These are phyloP conservation scores for Prolemur simus DNA, from an alignment of 2,113 vertebrate genomes.

Conservation along the genomic window DNA sequence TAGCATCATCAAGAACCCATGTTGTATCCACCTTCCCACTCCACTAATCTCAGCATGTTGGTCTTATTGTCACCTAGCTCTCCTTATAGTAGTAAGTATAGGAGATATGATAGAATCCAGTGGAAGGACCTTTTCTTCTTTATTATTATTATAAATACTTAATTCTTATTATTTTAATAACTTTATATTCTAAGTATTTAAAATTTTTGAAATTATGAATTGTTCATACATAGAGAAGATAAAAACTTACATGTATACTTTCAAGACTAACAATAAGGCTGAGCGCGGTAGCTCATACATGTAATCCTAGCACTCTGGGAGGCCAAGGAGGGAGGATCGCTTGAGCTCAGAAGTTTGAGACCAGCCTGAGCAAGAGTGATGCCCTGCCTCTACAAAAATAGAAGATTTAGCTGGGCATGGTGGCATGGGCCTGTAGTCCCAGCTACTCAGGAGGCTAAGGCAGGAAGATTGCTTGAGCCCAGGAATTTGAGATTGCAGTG, in stretches of 20 bases:
- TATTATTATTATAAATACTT: neutral
- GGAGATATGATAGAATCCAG: neutral
- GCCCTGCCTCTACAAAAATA: too few species aligned
- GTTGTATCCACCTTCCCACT: neutral
- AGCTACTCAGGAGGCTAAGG: too few species aligned
- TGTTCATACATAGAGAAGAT: neutral
- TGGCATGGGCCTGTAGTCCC: too few species aligned
- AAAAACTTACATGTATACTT: neutral
- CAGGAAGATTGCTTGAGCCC: too few species aligned
- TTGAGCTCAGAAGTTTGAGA: too few species aligned
- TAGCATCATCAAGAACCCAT: neutral
- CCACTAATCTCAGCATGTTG: neutral
- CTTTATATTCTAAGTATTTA: neutral
- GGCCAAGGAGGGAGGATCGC: too few species aligned
- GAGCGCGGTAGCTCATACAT: too few species aligned
- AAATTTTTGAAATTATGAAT: neutral
- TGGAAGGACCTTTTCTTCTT: neutral
- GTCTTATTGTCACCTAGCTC: neutral
- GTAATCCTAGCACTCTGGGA: too few species aligned
- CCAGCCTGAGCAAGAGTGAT: too few species aligned
- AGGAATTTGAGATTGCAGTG: too few species aligned
- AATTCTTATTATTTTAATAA: neutral
- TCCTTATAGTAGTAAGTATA: neutral
- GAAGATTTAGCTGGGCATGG: too few species aligned
- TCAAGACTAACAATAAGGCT: neutral